Evolutionary conservation across 2,888 invertebrate genomes (phyloP), one percentile per base, ranked within the genome.

Genomic region (Leucoma salicis): DNA sequence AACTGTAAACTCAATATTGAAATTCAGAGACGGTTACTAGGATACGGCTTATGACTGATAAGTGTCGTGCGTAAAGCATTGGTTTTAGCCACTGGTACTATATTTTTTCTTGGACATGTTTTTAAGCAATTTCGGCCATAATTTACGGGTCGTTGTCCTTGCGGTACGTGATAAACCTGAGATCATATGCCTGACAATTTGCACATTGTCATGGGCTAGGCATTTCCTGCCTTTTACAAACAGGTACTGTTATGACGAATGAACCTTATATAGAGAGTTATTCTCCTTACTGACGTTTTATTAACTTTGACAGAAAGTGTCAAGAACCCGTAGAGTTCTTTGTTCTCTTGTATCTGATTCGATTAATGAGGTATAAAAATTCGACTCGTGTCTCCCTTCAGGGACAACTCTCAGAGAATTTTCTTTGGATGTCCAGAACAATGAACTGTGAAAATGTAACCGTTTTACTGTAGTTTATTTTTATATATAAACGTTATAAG

Each of bases 331-430:
- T 55, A 57, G 56, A 62, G 65, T 68, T 78, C 81, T 87, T 88
- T 87, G 83, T 86, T 78, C 79, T 73, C 58, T 73, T 57, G 57
- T 59, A 62, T 64, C 57, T 64, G 64, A 54, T 50, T 69, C 72
- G 72, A 78, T 78, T 77, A 86, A 85, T 80, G 69, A 56, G 70
- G 59, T 70, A 84, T 89, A 81, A 84, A 87, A 83, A 89, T 89
- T 87, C 89, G 70, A 66, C 43, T 42, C 85, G 64, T 78, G 87
- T 79, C 57, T 58, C 62, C 31, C 37, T 31, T 55, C 53, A 50
- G 72, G 78, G 74, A 77, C 73, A 78, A 82, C 74, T 85, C 77
- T 77, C 78, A 70, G 83, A 78, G 81, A 81, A 80, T 80, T 80
- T 84, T 70, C 78, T 82, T 74, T 65, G 63, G 53, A 51, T 63